Evolutionary conservation across 2,113 vertebrate species (phyloP).

Genomic region (Saccopteryx bilineata): DNA sequence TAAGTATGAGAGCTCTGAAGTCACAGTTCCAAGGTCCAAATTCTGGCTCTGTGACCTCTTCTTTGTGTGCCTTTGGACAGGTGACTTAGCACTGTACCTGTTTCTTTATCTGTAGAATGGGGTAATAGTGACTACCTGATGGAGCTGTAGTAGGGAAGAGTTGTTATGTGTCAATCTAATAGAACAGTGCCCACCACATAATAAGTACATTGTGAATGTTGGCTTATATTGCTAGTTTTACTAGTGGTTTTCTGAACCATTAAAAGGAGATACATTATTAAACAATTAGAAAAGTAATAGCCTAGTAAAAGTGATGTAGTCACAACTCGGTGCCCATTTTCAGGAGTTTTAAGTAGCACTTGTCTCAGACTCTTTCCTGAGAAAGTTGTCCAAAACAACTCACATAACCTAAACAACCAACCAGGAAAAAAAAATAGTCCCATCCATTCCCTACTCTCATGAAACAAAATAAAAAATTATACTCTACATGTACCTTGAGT

Average conservation of each 20-base stretch:
- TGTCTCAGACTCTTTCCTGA: neutral
- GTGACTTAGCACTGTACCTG: neutral
- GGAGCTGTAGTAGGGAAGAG: neutral
- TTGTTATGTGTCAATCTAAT: neutral
- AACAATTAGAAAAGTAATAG: slow-evolving; percentile 29
- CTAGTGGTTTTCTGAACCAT: neutral
- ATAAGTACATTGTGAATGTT: neutral
- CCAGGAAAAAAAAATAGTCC: neutral
- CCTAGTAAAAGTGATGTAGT: neutral
- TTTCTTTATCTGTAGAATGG: neutral
- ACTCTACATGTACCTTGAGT: neutral
- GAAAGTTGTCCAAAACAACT: neutral
- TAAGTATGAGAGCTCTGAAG: neutral
- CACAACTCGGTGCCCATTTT: neutral
- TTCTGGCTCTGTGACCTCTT: neutral
- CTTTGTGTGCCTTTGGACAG: neutral
- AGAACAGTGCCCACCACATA: neutral
- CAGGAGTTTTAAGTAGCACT: neutral
- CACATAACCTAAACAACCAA: neutral
- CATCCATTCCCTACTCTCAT: accelerated
- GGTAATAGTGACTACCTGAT: neutral
- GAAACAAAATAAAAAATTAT: neutral
- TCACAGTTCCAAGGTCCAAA: neutral
- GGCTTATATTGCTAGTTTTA: neutral
- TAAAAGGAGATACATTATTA: neutral